Evolutionary conservation across 2,888 invertebrate genomes (phyloP), one percentile per base, ranked within the genome.

Genomic region (Drosophila histrio): DNA sequence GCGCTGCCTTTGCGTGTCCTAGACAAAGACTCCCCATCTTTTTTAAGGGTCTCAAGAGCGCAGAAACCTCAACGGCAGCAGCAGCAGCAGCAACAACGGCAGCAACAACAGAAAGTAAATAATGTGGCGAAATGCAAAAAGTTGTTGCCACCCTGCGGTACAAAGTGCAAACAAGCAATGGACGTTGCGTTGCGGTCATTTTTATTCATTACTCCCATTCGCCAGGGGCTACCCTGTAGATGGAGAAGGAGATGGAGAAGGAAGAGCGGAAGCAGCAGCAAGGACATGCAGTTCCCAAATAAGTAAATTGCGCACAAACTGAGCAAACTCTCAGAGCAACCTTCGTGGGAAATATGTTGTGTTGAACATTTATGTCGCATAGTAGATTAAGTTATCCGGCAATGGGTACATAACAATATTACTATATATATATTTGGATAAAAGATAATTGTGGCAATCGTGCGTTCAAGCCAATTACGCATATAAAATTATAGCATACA

Each of bases 181-280:
- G 61, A 62, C 77, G 56, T 41, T 65, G 77, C 77, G 77, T 71
- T 74, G 74, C 77, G 74, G 74, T 74, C 77, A 74, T 74, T 74
- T 74, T 74, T 74, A 74, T 74, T 74, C 74, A 74, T 74, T 74
- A 72, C 43, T 53, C 70, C 28, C 62, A 43, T 39, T 70, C 52
- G 61, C 49, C 38, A 24, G 17, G 15, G 46, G 38, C 15, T 22
- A 32, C 15, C 9, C 17, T 11, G 60, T 2, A 28, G 11, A 19
- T 8, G 46, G 15, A 13, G 21, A 8, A 30, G 21, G 2, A 7
- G 13, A n/a, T 8, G 5, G n/a, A 1, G 17, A 2, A 22, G 19
- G 9, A 38, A 21, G n/a, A 21, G 8, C 17, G 13, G 17, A n/a
- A 32, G 58, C 28, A 24, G 24, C 28, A 46, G 21, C 36, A 13